Evolutionary conservation across 1,140 invertebrate genomes (phyloP), one percentile per base, ranked within the genome.

Genomic region (Brachionus koreanus): DNA sequence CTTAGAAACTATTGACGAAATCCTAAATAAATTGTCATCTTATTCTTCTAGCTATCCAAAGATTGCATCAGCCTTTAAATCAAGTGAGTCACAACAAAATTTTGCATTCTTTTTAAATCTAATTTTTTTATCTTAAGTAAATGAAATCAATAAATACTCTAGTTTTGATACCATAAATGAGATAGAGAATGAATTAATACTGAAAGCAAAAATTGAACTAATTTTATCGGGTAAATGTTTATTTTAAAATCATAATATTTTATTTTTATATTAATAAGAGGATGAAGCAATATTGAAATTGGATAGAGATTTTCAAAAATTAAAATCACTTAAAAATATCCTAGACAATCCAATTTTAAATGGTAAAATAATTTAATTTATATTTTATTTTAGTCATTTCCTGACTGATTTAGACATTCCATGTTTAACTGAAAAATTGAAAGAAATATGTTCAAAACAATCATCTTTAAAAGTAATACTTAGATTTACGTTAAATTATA

Each of bases 201-300:
- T 79, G 5, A 79, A 61, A 23, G 76, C 76, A 23, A 79, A 79
- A 61, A 57, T 61, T 12, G 76, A 79, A 79, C 10, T 79, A 9
- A 57, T 79, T 12, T 35, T 79, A 79, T 65, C 49, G 37, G 76
- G 76, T 79, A 46, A 74, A 33, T 46, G 13, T 25, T 6, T 3
- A 33, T 29, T 3, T 79, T 65, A 6, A 19, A 52, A 4, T 52
- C 19, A 3, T 3, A 5, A 52, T 5, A 52, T 3, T 19, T 52
- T 23, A 25, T 52, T 6, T 19, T 7, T 42, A 42, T 13, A 10
- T 42, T 42, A 42, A 3, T 42, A 42, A 42, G 76, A 79, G 29
- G 49, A 79, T 42, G 61, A 65, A 12, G 42, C 19, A 39, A 6
- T 79, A n/a, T 23, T n/a, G 7, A 79, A 79, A 61, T 43, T 79